Percentiles rank a stretch among this genome's conserved stretches.
Conservation (phyloP, 1,140 invertebrate genomes). For the Procambarus virginalis region DNA sequence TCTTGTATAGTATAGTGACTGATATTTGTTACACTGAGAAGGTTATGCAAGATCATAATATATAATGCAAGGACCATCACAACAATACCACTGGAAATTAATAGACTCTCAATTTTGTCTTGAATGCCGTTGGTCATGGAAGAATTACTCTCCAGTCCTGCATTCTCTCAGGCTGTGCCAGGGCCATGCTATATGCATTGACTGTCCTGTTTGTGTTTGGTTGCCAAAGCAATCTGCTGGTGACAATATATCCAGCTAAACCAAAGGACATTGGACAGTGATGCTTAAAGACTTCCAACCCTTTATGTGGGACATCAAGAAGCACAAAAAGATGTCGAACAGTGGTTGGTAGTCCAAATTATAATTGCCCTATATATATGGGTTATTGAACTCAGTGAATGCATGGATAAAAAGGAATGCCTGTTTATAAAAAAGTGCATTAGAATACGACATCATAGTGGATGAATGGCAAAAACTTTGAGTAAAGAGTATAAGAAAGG, state of each 20-base stretch:
- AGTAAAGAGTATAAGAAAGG: slow-evolving; percentile 13
- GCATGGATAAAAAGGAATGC: slow-evolving; percentile 1
- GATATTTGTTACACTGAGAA: slow-evolving; percentile 12
- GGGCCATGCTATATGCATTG: background rate
- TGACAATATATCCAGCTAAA: slow-evolving; percentile 17
- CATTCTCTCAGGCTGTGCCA: slow-evolving; percentile 4
- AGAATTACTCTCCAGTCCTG: background rate
- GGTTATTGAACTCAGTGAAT: slow-evolving; percentile 2
- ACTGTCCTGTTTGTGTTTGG: slow-evolving; percentile 4
- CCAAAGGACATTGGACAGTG: slow-evolving; percentile 21
- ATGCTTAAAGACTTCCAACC: slow-evolving; percentile 21
- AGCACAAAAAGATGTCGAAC: slow-evolving; percentile 20
- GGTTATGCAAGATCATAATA: slow-evolving; percentile 11
- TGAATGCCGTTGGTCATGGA: slow-evolving; percentile 5
- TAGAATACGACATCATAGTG: slow-evolving; percentile 5
- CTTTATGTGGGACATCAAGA: slow-evolving; percentile 10
- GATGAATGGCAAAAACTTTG: background rate
- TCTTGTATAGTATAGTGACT: slow-evolving; percentile 5
- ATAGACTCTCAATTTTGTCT: background rate
- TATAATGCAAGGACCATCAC: slow-evolving; percentile 5
- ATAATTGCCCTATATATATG: background rate
- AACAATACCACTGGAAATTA: background rate
- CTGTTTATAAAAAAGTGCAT: slow-evolving; percentile 24
- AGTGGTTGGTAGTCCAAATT: slow-evolving; percentile 7
- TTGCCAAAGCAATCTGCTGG: background rate